Evolutionary conservation across 2,797 vertebrate genomes (phyloP).

Genomic region (Columba guinea): DNA sequence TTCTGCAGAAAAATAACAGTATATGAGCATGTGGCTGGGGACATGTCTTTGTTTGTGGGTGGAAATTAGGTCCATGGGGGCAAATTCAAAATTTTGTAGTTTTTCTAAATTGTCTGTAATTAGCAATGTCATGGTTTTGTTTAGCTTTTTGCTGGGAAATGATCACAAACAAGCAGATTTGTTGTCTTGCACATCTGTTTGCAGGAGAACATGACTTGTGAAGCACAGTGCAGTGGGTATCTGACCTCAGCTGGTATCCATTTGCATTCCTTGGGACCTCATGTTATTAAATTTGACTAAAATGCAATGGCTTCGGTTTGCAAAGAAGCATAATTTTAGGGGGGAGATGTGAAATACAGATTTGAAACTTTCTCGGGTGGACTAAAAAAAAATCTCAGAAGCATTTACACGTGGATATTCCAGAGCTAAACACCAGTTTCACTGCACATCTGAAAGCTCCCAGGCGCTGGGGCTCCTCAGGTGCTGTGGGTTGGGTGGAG

Average conservation of each 20-base stretch:
- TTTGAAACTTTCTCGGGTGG: neutral
- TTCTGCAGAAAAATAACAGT: neutral
- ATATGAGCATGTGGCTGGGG: neutral
- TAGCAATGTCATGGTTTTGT: neutral
- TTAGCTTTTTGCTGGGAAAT: neutral
- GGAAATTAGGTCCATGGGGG: neutral
- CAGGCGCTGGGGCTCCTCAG: neutral
- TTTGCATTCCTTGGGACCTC: neutral
- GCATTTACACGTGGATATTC: neutral
- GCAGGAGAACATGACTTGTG: neutral
- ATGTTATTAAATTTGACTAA: neutral
- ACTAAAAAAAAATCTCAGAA: neutral
- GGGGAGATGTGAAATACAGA: neutral
- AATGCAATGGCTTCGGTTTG: neutral
- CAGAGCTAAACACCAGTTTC: neutral
- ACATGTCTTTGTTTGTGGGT: neutral
- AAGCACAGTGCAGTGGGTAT: neutral
- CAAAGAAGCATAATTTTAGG: neutral
- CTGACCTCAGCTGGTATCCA: neutral
- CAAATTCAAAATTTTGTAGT: neutral
- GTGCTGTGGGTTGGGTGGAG: neutral
- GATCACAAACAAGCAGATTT: neutral
- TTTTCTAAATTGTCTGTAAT: neutral
- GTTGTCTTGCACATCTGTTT: neutral
- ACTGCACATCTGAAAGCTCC: neutral